A percentile compares a stretch with the other conserved stretches of the same genome.
These are phyloP conservation scores for Drosophila azteca DNA, from an alignment of 1,140 invertebrate genomes.

Conservation along the genomic window DNA sequence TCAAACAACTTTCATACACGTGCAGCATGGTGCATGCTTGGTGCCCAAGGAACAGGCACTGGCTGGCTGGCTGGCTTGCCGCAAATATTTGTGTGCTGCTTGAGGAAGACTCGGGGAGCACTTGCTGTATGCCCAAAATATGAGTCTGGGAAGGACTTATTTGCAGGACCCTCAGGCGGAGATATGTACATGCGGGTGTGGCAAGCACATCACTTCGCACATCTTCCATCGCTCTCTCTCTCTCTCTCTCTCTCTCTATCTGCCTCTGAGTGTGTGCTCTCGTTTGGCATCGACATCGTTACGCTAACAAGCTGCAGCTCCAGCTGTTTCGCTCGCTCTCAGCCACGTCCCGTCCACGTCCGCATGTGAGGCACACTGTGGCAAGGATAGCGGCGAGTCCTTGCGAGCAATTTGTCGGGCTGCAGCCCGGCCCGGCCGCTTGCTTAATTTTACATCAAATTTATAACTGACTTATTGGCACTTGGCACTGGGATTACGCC, in stretches of 20 bases:
- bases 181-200: conserved; percentile 32
- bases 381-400: conserved; percentile 46
- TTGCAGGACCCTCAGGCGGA: conserved; percentile 53
- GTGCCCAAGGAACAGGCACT: not conserved
- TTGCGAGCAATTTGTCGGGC: conserved; percentile 50
- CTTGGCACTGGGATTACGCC: conserved; percentile 76
- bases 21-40: conserved; percentile 21
- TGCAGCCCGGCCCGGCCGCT: conserved; percentile 25
- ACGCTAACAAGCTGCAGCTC: conserved; percentile 66
- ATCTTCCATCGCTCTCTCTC: conserved; percentile 1
- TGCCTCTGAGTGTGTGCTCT: conserved; percentile 20
- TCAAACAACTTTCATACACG: not conserved
- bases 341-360: not conserved
- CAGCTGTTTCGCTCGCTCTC: conserved; percentile 16
- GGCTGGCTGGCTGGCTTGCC: conserved; percentile 17
- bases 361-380: conserved; percentile 50
- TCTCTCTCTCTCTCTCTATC: conserved; percentile 1
- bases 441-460: conserved; percentile 82
- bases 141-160: conserved; percentile 63
- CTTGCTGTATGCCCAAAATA: conserved; percentile 55
- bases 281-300: conserved; percentile 33
- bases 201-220: conserved; percentile 29
- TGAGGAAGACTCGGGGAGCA: conserved; percentile 60
- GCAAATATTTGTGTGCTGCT: conserved; percentile 62
- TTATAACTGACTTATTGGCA: conserved; percentile 82